Conservation (phyloP, 2,113 vertebrate genomes). For the Notothenia coriiceps region DNA sequence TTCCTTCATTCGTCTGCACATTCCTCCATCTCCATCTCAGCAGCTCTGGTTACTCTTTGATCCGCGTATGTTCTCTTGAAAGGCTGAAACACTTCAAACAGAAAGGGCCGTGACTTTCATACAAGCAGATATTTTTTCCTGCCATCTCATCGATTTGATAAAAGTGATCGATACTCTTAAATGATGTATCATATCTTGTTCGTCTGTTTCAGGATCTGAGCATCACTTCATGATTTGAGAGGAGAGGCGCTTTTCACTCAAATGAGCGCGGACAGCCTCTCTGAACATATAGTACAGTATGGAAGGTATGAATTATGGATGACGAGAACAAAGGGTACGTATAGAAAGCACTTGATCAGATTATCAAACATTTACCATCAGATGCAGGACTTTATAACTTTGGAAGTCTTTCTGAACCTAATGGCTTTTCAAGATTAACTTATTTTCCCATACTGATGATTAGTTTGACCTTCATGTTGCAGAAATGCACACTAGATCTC, state of each 20-base stretch:
- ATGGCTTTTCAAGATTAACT: conserved; percentile 3
- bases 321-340: conserved; percentile 64
- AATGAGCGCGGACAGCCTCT: conserved; percentile 62
- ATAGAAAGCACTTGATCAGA: conserved; percentile 59
- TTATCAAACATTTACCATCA: conserved; percentile 70
- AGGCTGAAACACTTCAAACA: conserved; percentile 81
- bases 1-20: conserved; percentile 68
- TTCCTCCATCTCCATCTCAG: conserved; percentile 65
- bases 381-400: not conserved
- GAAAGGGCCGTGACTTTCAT: conserved; percentile 70
- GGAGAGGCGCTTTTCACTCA: conserved; percentile 51
- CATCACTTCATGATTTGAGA: conserved; percentile 58
- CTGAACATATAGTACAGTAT: conserved; percentile 50
- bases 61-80: conserved; percentile 79
- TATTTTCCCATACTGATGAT: not conserved
- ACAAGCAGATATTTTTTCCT: conserved; percentile 31
- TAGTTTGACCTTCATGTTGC: not conserved
- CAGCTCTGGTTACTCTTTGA: conserved; percentile 79
- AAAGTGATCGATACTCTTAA: conserved; percentile 80
- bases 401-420: conserved; percentile 21
- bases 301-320: conserved; percentile 73
- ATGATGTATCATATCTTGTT: conserved; percentile 76
- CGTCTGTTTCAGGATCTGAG: conserved; percentile 64
- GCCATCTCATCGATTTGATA: conserved; percentile 77
- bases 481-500: not conserved